Evolutionary conservation across 2,888 invertebrate genomes (phyloP).

Genomic region (Mesorhabditis belari): DNA sequence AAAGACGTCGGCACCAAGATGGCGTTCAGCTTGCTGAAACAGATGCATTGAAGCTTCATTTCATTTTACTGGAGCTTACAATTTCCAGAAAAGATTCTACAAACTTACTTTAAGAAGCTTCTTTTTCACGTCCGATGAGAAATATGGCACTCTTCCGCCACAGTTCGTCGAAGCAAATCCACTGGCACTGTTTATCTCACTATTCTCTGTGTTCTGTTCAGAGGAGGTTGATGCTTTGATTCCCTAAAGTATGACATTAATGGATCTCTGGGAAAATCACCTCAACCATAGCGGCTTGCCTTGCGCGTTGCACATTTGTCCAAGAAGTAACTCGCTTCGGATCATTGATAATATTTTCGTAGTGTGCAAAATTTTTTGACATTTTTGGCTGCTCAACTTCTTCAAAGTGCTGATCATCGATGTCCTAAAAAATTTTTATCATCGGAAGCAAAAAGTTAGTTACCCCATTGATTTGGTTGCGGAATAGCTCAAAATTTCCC

Average conservation of each 20-base stretch:
- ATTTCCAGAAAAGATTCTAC: not conserved
- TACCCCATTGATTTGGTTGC: conserved; percentile 13
- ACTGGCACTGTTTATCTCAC: not conserved
- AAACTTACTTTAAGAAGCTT: not conserved
- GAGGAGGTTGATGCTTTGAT: too few species aligned
- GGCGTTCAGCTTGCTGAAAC: not conserved
- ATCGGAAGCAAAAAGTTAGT: not conserved
- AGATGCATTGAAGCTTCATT: too few species aligned
- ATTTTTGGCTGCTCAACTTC: conserved; percentile 29
- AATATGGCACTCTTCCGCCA: not conserved
- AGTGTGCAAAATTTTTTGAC: conserved; percentile 41
- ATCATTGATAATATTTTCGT: conserved; percentile 47
- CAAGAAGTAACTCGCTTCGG: conserved; percentile 39
- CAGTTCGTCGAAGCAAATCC: not conserved
- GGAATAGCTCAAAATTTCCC: conserved; percentile 39
- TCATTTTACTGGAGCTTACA: too few species aligned
- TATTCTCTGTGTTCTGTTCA: not conserved
- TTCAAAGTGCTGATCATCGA: conserved; percentile 30
- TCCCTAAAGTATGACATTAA: too few species aligned
- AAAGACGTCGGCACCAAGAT: not conserved
- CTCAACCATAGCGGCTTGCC: not conserved
- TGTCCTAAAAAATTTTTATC: conserved; percentile 9
- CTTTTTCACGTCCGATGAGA: not conserved
- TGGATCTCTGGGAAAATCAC: conserved; percentile 7
- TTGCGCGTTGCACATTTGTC: conserved; percentile 19